Evolutionary conservation across 2,888 invertebrate species (phyloP).

Genomic region (Gasteruption jaculator): DNA sequence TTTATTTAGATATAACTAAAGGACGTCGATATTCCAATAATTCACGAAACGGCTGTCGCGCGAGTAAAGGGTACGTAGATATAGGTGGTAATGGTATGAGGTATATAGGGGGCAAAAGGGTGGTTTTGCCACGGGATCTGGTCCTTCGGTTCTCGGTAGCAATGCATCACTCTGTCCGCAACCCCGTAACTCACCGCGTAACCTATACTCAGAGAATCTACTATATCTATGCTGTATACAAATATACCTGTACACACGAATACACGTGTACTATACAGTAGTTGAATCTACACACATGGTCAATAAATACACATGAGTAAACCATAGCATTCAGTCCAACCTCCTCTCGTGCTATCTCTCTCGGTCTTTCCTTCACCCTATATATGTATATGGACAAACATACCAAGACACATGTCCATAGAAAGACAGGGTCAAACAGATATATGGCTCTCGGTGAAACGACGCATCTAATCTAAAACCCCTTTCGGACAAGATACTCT

Average conservation of each 20-base stretch:
- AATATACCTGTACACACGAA: conserved; percentile 22
- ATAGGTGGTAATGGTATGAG: conserved; percentile 40
- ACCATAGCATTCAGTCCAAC: too few relatives aligned
- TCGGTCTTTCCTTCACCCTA: too few relatives aligned
- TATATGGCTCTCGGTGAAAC: conserved; percentile 43
- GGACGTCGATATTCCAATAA: conserved; percentile 50
- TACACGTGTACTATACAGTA: conserved; percentile 11
- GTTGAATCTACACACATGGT: conserved; percentile 32
- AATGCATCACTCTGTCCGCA: conserved; percentile 52
- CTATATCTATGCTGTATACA: too few relatives aligned
- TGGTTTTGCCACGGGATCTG: conserved; percentile 48
- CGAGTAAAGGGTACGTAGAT: conserved; percentile 10
- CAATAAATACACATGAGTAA: conserved; percentile 28
- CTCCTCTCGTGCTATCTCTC: conserved; percentile 9
- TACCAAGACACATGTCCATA: conserved; percentile 29
- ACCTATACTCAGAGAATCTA: conserved; percentile 21
- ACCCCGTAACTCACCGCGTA: conserved; percentile 46
- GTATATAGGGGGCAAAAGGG: conserved; percentile 42
- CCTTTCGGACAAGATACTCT: conserved; percentile 47
- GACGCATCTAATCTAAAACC: conserved; percentile 50
- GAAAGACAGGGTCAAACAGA: conserved; percentile 42
- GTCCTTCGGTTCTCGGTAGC: conserved; percentile 44
- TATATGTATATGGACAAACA: conserved; percentile 5
- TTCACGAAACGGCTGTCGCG: conserved; percentile 39
- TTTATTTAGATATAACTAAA: too few relatives aligned